phyloP scores from a whole-genome alignment of 2,888 invertebrate species.

The Hypena proboscidalis region DNA sequence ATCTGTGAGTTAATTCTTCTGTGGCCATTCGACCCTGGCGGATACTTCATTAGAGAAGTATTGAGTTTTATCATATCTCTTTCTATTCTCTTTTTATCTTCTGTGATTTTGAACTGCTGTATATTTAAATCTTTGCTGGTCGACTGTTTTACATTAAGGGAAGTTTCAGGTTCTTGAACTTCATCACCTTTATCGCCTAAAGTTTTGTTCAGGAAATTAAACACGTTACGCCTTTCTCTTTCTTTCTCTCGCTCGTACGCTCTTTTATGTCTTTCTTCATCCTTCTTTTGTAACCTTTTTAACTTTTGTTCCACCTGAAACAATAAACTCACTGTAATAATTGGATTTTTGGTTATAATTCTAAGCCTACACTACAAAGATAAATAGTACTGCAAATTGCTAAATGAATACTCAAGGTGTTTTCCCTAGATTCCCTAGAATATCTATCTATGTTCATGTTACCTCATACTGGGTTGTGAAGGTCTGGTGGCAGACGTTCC shows the following conservation, averaged over 20 bases:
- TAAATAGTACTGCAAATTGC: no score
- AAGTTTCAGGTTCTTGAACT: constrained; percentile 37
- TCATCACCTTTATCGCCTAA: constrained; percentile 71
- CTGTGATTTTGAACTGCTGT: constrained; percentile 89
- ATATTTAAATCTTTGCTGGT: constrained; percentile 89
- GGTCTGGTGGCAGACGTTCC: no score
- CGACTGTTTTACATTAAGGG: constrained; percentile 76
- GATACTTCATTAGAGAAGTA: constrained; percentile 87
- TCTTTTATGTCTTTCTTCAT: constrained; percentile 86
- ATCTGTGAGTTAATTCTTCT: constrained; percentile 87
- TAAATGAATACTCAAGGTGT: no score
- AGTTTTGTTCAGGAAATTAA: constrained; percentile 90
- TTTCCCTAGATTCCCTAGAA: no score
- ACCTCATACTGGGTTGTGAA: no score
- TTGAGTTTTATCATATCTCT: constrained; percentile 88
- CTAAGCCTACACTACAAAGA: no score
- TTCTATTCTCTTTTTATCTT: constrained; percentile 89
- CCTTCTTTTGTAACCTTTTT: constrained; percentile 87
- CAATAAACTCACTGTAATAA: no score
- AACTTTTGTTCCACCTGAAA: constrained; percentile 87
- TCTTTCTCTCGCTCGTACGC: constrained; percentile 87
- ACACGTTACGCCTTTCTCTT: constrained; percentile 87
- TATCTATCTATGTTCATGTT: no score
- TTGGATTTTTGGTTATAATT: no score
- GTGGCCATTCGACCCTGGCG: constrained; percentile 85